Percentiles rank a stretch among this genome's conserved stretches.
Conservation (phyloP, 2,797 vertebrate species). For the Catostomus latipinnis region DNA sequence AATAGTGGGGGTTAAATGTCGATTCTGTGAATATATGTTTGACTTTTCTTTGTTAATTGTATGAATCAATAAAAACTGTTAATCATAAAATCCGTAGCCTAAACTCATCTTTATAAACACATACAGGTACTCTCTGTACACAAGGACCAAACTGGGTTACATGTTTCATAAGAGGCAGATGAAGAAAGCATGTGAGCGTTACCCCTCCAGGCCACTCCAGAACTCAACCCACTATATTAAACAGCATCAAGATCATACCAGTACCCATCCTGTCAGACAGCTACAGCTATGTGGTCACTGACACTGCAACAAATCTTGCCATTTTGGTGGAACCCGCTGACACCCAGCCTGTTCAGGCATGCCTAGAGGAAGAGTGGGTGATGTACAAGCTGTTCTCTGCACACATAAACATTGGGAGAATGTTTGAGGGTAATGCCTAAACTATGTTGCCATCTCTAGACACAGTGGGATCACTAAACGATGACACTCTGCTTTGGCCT, state of each 20-base stretch:
- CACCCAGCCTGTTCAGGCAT: slow-evolving; percentile 89
- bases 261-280: slow-evolving; percentile 93
- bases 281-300: slow-evolving; percentile 96
- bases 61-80: too few relatives aligned
- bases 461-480: slow-evolving; percentile 82
- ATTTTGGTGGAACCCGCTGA: slow-evolving; percentile 92
- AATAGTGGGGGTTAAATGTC: too few relatives aligned
- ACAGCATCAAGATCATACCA: slow-evolving; percentile 92
- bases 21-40: too few relatives aligned
- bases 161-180: slow-evolving; percentile 93
- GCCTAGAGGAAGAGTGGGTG: slow-evolving; percentile 87
- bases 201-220: slow-evolving; percentile 86
- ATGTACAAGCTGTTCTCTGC: slow-evolving; percentile 90
- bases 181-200: slow-evolving; percentile 89
- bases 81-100: too few relatives aligned
- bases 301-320: slow-evolving; percentile 83
- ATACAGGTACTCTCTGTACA: slow-evolving; percentile 91
- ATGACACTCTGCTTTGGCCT: slow-evolving; percentile 91
- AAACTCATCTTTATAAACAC: neutral
- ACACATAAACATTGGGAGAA: slow-evolving; percentile 98
- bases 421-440: slow-evolving; percentile 90
- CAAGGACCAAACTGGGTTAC: slow-evolving; percentile 91
- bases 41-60: too few relatives aligned
- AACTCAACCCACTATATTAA: slow-evolving; percentile 80
- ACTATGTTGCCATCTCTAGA: slow-evolving; percentile 96